Evolutionary conservation across 2,888 invertebrate genomes (phyloP).

Genomic region (Drosophila greeni): DNA sequence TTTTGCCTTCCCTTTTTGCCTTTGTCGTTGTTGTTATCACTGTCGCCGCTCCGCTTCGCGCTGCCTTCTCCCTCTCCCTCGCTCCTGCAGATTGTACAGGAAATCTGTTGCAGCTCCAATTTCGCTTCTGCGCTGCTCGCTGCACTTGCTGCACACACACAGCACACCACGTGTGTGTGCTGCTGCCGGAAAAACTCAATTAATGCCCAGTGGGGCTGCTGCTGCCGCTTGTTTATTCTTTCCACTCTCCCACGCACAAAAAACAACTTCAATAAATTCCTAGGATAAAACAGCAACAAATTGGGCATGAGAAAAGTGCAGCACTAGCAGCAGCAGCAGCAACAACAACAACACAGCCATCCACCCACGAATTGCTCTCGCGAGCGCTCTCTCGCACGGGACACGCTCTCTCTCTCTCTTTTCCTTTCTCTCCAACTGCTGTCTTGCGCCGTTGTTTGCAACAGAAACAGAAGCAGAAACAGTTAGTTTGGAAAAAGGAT

Average conservation of each 20-base stretch:
- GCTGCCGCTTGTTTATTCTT: slow-evolving; percentile 43
- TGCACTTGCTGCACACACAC: slow-evolving; percentile 58
- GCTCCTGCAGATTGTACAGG: slow-evolving; percentile 63
- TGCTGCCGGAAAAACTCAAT: slow-evolving; percentile 68
- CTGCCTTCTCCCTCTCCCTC: neutral
- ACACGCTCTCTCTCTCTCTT: slow-evolving; percentile 30
- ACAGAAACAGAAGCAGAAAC: slow-evolving; percentile 40
- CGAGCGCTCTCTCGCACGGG: slow-evolving; percentile 8
- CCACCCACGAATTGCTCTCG: slow-evolving; percentile 57
- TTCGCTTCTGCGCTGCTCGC: slow-evolving; percentile 69
- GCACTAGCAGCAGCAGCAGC: slow-evolving; percentile 31
- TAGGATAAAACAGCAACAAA: slow-evolving; percentile 45
- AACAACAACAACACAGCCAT: slow-evolving; percentile 35
- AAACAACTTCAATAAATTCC: slow-evolving; percentile 10
- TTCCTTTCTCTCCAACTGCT: slow-evolving; percentile 36
- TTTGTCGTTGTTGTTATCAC: slow-evolving; percentile 27
- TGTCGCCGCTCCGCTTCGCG: slow-evolving; percentile 4
- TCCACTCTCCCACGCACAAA: slow-evolving; percentile 19
- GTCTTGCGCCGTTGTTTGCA: slow-evolving; percentile 67
- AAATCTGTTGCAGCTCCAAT: slow-evolving; percentile 70
- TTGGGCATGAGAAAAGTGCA: slow-evolving; percentile 29
- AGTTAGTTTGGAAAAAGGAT: slow-evolving; percentile 47
- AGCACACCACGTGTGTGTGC: slow-evolving; percentile 40
- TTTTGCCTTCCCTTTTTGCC: slow-evolving; percentile 13
- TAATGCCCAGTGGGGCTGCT: slow-evolving; percentile 53